These are phyloP conservation scores for cattle (Bos taurus) DNA, from an alignment of 2,113 vertebrate genomes.

Conservation along the genomic window DNA sequence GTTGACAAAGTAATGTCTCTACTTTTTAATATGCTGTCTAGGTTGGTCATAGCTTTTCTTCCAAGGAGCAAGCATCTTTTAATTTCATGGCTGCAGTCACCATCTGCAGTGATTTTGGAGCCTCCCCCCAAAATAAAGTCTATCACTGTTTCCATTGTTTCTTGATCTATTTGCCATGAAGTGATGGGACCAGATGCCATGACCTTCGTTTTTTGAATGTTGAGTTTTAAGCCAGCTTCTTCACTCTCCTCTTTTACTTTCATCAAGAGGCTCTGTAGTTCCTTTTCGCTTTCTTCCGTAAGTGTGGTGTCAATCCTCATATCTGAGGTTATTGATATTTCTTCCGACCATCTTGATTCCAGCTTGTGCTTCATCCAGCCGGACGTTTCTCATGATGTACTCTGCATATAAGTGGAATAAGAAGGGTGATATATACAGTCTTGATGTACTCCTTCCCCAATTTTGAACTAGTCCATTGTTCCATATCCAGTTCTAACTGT, in stretches of 20 bases:
- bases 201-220: rapidly evolving
- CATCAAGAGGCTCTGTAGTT: not conserved
- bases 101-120: not conserved
- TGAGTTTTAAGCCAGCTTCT: not conserved
- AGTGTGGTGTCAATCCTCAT: not conserved
- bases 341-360: not conserved
- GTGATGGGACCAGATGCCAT: not conserved
- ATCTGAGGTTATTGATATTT: not conserved
- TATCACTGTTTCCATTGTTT: not conserved
- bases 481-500: not conserved
- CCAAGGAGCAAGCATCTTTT: rapidly evolving
- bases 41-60: not conserved
- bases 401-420: not conserved
- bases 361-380: not conserved
- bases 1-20: not conserved
- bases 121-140: not conserved
- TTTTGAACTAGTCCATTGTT: not conserved
- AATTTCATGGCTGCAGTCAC: not conserved
- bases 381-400: not conserved
- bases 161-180: not conserved
- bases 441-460: too few species aligned
- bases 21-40: not conserved
- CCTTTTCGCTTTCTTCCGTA: not conserved
- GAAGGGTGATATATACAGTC: not conserved
- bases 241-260: not conserved